These are phyloP conservation scores for Drosophila grimshawi DNA, from an alignment of 1,140 invertebrate species.

Conservation along the genomic window DNA sequence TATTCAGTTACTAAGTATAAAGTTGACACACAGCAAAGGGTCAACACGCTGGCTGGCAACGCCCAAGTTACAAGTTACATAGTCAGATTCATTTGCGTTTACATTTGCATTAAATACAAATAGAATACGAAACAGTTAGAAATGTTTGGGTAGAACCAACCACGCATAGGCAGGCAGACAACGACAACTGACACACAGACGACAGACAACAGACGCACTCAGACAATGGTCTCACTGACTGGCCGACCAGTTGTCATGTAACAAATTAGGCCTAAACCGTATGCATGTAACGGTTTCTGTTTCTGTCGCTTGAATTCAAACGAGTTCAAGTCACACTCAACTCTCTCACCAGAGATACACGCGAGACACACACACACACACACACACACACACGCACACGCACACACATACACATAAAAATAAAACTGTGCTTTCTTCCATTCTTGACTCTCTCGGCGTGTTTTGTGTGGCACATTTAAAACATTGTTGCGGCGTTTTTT, in stretches of 20 bases:
- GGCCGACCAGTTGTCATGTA: conserved; percentile 22
- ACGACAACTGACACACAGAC: no score
- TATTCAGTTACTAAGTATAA: neutral
- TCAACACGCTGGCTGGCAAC: conserved; percentile 29
- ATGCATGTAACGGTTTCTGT: conserved; percentile 70
- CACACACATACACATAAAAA: neutral
- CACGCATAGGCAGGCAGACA: neutral
- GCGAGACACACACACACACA: neutral
- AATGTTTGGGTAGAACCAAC: conserved; percentile 38
- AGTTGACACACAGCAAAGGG: conserved; percentile 3
- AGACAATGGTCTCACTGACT: no score
- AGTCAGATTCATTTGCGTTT: conserved; percentile 13
- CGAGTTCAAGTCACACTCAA: conserved; percentile 40
- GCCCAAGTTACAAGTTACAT: conserved; percentile 16
- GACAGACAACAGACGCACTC: no score
- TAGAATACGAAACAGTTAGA: conserved; percentile 40
- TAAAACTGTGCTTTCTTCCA: conserved; percentile 32
- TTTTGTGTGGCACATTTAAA: conserved; percentile 7
- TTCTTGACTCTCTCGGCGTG: conserved; percentile 20
- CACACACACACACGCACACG: neutral
- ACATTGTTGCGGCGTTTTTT: conserved; percentile 20
- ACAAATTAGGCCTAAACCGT: conserved; percentile 61
- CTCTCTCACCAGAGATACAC: conserved; percentile 14
- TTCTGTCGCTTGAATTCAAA: conserved; percentile 31
- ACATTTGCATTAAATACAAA: conserved; percentile 61